These are phyloP conservation scores for Trogon surrucura DNA, from an alignment of 2,113 vertebrate genomes.

Conservation along the genomic window DNA sequence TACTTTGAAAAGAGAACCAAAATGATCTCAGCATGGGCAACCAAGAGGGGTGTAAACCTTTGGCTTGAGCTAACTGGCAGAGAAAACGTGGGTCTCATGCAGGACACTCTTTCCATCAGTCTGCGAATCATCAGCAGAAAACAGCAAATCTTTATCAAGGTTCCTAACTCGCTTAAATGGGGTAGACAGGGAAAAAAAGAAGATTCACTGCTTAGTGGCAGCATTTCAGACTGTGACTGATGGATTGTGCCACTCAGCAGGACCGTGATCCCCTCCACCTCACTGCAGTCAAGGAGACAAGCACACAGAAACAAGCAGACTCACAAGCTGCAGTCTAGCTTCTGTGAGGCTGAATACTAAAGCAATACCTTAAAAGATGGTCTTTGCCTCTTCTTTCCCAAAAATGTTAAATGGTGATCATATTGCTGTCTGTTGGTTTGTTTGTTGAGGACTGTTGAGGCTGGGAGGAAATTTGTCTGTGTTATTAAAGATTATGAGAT, in stretches of 20 bases:
- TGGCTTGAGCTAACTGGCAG: not conserved
- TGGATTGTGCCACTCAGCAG: not conserved
- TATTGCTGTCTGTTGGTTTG: not conserved
- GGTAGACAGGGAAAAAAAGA: not conserved
- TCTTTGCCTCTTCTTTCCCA: not conserved
- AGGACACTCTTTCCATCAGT: not conserved
- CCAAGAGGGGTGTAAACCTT: not conserved
- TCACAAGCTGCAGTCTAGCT: not conserved
- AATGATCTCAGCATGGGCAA: not conserved
- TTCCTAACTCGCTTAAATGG: not conserved
- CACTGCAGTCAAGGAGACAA: not conserved
- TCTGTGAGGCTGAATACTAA: not conserved
- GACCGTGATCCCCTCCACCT: not conserved
- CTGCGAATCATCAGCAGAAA: not conserved
- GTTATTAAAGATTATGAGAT: not conserved
- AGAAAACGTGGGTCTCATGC: not conserved
- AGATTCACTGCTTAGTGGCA: not conserved
- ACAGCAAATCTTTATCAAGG: not conserved
- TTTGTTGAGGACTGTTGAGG: not conserved
- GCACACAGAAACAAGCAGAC: not conserved
- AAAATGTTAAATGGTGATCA: not conserved
- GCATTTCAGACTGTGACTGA: not conserved
- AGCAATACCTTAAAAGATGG: not conserved
- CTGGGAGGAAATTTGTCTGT: rapidly evolving
- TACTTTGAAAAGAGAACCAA: not conserved